Evolutionary conservation across 53 echinoderm and acorn worm species (phyloP).

Genomic region (Luidia sarsii): DNA sequence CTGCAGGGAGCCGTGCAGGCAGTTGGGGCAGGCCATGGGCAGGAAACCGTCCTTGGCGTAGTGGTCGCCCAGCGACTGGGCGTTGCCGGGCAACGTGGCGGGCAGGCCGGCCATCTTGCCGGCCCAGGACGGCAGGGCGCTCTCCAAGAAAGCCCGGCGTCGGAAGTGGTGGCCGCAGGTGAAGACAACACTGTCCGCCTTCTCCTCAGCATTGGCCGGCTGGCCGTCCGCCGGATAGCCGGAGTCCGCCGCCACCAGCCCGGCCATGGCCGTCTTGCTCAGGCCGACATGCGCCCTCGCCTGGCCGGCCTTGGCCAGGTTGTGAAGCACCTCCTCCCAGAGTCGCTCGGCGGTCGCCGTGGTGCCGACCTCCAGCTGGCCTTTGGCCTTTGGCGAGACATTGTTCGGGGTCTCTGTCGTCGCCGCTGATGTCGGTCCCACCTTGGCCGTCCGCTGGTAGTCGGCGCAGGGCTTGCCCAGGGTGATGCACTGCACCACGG

Average conservation of each 20-base stretch:
- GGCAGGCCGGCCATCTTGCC: slow-evolving; percentile 68
- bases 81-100: slow-evolving; percentile 68
- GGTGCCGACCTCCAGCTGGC: not conserved
- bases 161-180: slow-evolving; percentile 84
- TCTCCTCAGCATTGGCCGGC: not conserved
- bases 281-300: slow-evolving; percentile 61
- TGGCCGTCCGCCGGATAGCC: not conserved
- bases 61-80: slow-evolving; percentile 63
- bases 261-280: slow-evolving; percentile 52
- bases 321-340: slow-evolving; percentile 82
- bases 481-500: slow-evolving; percentile 57
- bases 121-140: slow-evolving; percentile 50
- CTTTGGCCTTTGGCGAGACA: not conserved
- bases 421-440: slow-evolving; percentile 12
- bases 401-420: slow-evolving; percentile 44
- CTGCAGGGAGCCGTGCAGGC: slow-evolving; percentile 70
- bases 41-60: slow-evolving; percentile 64
- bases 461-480: slow-evolving; percentile 46
- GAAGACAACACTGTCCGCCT: slow-evolving; percentile 67
- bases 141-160: slow-evolving; percentile 49
- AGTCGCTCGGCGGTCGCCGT: slow-evolving; percentile 73
- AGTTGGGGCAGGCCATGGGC: slow-evolving; percentile 74
- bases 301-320: slow-evolving; percentile 68
- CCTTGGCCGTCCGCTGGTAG: slow-evolving; percentile 14
- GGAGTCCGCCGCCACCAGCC: slow-evolving; percentile 53